Evolutionary conservation across 2,113 vertebrate genomes (phyloP), one percentile per base, ranked within the genome.

Genomic region (Pantherophis guttatus): DNA sequence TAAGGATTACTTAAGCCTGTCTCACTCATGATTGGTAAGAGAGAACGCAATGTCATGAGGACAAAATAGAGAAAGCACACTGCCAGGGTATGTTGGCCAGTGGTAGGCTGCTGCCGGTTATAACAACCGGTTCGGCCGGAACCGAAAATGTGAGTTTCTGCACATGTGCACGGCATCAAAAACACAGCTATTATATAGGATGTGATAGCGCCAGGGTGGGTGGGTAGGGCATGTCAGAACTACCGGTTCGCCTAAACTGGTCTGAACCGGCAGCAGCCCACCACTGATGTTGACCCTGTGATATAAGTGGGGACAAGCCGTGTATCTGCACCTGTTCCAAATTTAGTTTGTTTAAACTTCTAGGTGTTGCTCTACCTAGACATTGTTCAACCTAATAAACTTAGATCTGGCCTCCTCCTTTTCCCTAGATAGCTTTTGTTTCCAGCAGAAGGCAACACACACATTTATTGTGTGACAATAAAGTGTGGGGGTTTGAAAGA

Each of bases 351-450:
- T 19, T 39, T 44, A 21, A 81, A 81, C 53, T n/a, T 86, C 91
- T 90, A 94, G 92, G 94, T 92, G 44, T 91, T 57, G 94, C 26
- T 95, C 91, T 92, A 29, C 91, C 26, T 39, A 94, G 10, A 65
- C 93, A 54, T 89, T 57, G 94, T 3, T 95, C 92, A 92, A 29
- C 90, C 15, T 39, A 93, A 21, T 81, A 65, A 39, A 24, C 57
- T 86, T 59, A 62, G 39, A 29, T 39, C 65, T 57, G 12, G 50
- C 5, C 48, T 91, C 19, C 48, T 90, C 95, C 93, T 15, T 92
- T 19, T 87, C 29, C 10, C 33, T 70, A 90, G 24, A 5, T 86
- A 48, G 90, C 6, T 26, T 33, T 48, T 93, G 19, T 70, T 94
- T 94, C 58, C 58, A 1, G 0, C 93, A 81, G 26, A 95, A 62